A percentile compares a stretch with the other conserved stretches of the same genome.
These are phyloP conservation scores for Halcyon leucocephala DNA, from an alignment of 2,797 vertebrate species.

Conservation along the genomic window DNA sequence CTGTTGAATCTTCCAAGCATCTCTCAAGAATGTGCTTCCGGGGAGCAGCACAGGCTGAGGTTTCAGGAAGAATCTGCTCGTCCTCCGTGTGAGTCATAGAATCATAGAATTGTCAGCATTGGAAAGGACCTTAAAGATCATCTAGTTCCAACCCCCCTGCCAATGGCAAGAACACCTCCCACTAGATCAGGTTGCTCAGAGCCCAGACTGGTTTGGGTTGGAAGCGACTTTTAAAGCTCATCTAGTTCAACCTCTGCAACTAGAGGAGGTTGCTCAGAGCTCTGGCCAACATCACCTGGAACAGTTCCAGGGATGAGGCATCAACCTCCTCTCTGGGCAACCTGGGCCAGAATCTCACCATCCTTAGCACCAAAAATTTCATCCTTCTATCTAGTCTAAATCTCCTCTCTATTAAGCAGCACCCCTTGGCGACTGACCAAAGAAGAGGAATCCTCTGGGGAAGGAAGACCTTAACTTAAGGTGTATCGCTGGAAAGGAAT, in stretches of 20 bases:
- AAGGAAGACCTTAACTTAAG: not conserved
- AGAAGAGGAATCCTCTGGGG: not conserved
- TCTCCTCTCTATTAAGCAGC: not conserved
- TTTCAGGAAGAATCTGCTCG: not conserved
- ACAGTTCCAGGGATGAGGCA: not conserved
- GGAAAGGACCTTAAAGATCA: too few relatives aligned
- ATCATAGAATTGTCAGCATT: too few relatives aligned
- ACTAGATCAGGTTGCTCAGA: too few relatives aligned
- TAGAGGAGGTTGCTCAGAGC: not conserved
- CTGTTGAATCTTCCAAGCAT: not conserved
- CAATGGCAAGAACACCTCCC: too few relatives aligned
- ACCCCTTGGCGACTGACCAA: not conserved
- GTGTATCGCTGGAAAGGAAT: not conserved
- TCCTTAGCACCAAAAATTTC: not conserved
- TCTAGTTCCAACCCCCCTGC: too few relatives aligned
- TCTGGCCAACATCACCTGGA: too few relatives aligned
- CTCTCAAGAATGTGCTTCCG: not conserved
- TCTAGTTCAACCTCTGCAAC: not conserved
- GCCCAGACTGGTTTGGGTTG: not conserved
- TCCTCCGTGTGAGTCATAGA: not conserved
- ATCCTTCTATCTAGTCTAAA: not conserved
- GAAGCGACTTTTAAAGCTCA: not conserved
- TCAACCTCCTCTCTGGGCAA: not conserved
- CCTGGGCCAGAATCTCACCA: not conserved
- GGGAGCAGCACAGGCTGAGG: not conserved